Conservation (phyloP, 1,140 invertebrate species). For the Drosophila mayri region DNA sequence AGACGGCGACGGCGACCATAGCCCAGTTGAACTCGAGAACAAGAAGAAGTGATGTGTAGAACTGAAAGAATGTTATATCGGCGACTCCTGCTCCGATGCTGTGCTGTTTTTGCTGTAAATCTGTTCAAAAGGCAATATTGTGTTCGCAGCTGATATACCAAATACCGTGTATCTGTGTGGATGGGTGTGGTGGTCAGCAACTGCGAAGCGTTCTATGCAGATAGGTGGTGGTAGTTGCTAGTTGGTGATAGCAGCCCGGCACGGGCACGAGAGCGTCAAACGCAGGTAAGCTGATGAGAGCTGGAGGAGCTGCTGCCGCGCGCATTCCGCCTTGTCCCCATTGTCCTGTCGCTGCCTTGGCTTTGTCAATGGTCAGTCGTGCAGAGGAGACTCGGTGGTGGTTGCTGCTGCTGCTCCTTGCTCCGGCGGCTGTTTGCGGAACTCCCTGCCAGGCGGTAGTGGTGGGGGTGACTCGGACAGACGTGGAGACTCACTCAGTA, state of each 20-base stretch:
- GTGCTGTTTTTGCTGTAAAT: slow-evolving; percentile 64
- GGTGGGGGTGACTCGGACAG: slow-evolving; percentile 69
- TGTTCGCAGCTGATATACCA: slow-evolving; percentile 83
- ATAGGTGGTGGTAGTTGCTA: slow-evolving; percentile 51
- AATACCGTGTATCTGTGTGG: slow-evolving; percentile 80
- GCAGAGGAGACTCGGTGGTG: slow-evolving; percentile 74
- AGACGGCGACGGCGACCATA: slow-evolving; percentile 18
- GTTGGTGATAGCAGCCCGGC: slow-evolving; percentile 31
- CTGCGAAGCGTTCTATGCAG: slow-evolving; percentile 73
- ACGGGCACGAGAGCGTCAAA: slow-evolving; percentile 53
- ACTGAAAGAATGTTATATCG: slow-evolving; percentile 8
- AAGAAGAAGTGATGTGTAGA: slow-evolving; percentile 35
- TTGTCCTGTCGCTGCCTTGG: slow-evolving; percentile 50
- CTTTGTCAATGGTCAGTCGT: slow-evolving; percentile 35
- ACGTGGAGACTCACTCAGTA: slow-evolving; percentile 81
- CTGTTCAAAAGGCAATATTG: slow-evolving; percentile 79
- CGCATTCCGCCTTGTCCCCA: slow-evolving; percentile 81
- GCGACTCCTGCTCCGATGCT: background rate
- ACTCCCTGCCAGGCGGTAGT: slow-evolving; percentile 56
- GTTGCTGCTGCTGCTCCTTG: slow-evolving; percentile 79
- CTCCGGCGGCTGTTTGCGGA: slow-evolving; percentile 60
- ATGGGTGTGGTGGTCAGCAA: slow-evolving; percentile 72
- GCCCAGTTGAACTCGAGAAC: slow-evolving; percentile 11
- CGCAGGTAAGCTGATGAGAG: slow-evolving; percentile 74
- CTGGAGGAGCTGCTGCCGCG: slow-evolving; percentile 77